phyloP scores from a whole-genome alignment of 2,888 invertebrate genomes.

The Kryphioiulus occultus region DNA sequence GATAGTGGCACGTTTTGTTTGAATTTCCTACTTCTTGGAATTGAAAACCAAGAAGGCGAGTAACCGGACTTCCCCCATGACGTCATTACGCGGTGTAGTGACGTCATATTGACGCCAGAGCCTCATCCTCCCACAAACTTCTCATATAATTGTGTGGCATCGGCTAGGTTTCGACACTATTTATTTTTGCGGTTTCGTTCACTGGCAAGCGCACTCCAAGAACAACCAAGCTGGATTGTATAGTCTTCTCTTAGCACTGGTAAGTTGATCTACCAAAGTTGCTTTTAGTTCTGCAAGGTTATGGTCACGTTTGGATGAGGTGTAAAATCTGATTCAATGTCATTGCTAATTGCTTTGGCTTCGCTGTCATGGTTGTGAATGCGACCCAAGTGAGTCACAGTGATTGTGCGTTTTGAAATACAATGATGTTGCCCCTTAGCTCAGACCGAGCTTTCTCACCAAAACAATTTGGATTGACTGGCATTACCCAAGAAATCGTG shows the following conservation, averaged over 20 bases:
- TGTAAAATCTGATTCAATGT: not conserved
- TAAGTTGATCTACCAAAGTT: not conserved
- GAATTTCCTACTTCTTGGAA: not conserved
- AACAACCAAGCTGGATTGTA: not conserved
- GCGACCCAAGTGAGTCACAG: not conserved
- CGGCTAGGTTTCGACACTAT: not conserved
- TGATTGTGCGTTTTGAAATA: not conserved
- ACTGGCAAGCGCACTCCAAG: not conserved
- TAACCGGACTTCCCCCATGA: constrained; percentile 19
- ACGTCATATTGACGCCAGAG: not conserved
- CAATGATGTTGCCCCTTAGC: not conserved
- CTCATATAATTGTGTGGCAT: not conserved
- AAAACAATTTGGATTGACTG: not conserved
- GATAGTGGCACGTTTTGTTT: not conserved
- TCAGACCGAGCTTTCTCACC: not conserved
- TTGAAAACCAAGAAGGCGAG: not conserved
- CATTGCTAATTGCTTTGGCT: not conserved
- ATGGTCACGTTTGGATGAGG: not conserved
- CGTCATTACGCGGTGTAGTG: not conserved
- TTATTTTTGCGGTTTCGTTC: not conserved
- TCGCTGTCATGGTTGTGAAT: not conserved
- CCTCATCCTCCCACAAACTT: not conserved
- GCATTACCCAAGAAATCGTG: too few relatives aligned
- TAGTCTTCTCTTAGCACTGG: not conserved
- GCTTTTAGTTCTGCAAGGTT: not conserved